Evolutionary conservation across 92 coral and sea anemone species (phyloP), one percentile per base, ranked within the genome.

Genomic region (Ricordea florida): DNA sequence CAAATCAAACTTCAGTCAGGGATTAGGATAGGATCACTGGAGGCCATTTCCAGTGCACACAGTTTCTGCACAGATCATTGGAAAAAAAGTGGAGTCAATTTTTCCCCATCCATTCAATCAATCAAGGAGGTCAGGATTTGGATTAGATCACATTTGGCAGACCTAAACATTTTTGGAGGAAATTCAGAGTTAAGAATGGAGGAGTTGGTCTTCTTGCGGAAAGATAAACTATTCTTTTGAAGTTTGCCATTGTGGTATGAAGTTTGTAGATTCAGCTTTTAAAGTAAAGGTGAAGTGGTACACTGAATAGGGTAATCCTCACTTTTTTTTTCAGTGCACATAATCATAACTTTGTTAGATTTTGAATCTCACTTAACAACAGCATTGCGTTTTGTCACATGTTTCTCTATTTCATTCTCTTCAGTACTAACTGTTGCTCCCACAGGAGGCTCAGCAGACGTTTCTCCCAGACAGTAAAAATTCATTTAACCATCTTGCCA

Each of bases 11-110:
- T 52, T 52, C 76, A 63, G 51, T 62, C 69, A 70, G 64, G 66
- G 77, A 70, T 26, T 70, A 70, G 66, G 66, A 70, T 70, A 70
- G 77, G 77, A 70, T n/a, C n/a, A 53, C 77, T 70, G 77, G 65
- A 42, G 77, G 49, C 56, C 48, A 41, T 27, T 65, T 70, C 77
- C 77, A 70, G 77, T 70, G n/a, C n/a, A n/a, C n/a, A 15, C 77
- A 70, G 51, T 70, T 70, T 70, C 42, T 63, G 77, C 38, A 70
- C 65, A 53, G 64, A 55, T 53, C 77, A 70, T 25, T 56, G 77
- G 77, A 70, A 70, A 70, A 40, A 24, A 41, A 53, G 64, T 38
- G 77, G 77, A 70, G 55, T 70, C 74, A 49, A 35, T 22, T 48
- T 67, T 67, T 67, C 50, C 59, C 59, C 48, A 48, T 47, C 50